Evolutionary conservation across 1,140 invertebrate genomes (phyloP), one percentile per base, ranked within the genome.

Genomic region (Chrysoperla carnea): DNA sequence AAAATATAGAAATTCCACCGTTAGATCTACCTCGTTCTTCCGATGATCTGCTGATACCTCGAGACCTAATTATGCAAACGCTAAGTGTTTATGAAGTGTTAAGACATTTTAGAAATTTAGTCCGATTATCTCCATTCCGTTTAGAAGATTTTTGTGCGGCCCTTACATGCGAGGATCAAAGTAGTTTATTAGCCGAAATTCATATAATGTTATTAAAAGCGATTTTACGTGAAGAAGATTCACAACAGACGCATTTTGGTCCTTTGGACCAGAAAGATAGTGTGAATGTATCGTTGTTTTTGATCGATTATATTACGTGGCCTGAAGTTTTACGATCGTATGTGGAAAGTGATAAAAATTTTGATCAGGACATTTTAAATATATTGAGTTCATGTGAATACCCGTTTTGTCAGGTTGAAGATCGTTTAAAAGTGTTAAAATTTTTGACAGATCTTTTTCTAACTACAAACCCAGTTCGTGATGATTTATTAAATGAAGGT

Each of bases 111-210:
- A 72, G 85, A 49, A 83, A 82, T 51, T 71, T 92, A 47, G 78
- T 96, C 6, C 71, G 92, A 42, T 64, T 98, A 5, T 92, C 91
- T 11, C 90, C 89, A 37, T 96, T 95, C 64, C 75, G 88, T 46
- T 81, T 96, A 60, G 94, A 97, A 70, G 92, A 97, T 62, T 87
- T 97, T 58, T 92, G 90, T 70, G 84, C 87, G 7, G 84, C 88
- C 29, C 55, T 97, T n/a, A 69, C 81, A 41, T 84, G 79, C 55
- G 86, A 95, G 53, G 91, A 97, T 61, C 87, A 94, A 60, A 90
- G 81, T 50, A 80, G 77, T 57, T 62, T 98, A 29, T 62, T 97
- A 7, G 79, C 83, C 11, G 93, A 98, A 66, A 77, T 94, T 50
- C 92, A 97, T 59, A 84, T 94, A 44, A 82, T 82, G 70, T 63